phyloP scores from a whole-genome alignment of 2,888 invertebrate genomes.

The Ceramica pisi region DNA sequence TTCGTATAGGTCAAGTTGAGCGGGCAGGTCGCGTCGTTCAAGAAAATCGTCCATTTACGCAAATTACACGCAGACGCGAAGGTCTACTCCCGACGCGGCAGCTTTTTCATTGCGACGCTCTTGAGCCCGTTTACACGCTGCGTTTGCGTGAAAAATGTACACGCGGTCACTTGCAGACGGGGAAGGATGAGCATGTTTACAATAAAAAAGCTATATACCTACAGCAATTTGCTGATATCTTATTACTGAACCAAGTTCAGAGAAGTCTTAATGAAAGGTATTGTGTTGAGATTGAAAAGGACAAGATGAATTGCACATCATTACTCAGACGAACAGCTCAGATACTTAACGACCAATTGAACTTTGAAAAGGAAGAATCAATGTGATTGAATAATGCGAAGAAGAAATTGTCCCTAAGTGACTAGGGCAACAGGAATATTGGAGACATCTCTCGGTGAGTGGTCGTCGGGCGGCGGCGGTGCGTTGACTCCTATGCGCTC shows the following conservation, averaged over 20 bases:
- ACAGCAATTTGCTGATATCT: conserved; percentile 22
- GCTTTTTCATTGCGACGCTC: conserved; percentile 56
- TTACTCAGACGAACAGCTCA: conserved; percentile 24
- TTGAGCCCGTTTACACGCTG: conserved; percentile 57
- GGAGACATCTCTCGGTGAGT: conserved; percentile 48
- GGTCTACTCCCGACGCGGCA: conserved; percentile 53
- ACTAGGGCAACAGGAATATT: conserved; percentile 36
- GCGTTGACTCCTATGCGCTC: conserved; percentile 67
- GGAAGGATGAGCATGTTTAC: conserved; percentile 13
- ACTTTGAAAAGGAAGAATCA: conserved; percentile 53
- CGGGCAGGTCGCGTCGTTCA: conserved; percentile 66
- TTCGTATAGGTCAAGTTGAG: conserved; percentile 82
- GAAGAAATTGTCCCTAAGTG: conserved; percentile 48
- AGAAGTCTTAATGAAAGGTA: not conserved
- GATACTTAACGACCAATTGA: conserved; percentile 37
- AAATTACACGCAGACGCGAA: conserved; percentile 68
- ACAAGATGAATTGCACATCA: conserved; percentile 26
- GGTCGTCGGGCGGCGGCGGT: conserved; percentile 57
- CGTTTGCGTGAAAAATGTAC: conserved; percentile 54
- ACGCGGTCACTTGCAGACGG: conserved; percentile 23
- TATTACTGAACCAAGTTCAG: conserved; percentile 15
- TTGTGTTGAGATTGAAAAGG: conserved; percentile 22
- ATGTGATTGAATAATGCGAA: conserved; percentile 53
- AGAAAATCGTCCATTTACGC: conserved; percentile 77
- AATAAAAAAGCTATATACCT: conserved; percentile 1